These are phyloP conservation scores for Lophura swinhoii DNA, from an alignment of 2,797 vertebrate genomes.

Conservation along the genomic window DNA sequence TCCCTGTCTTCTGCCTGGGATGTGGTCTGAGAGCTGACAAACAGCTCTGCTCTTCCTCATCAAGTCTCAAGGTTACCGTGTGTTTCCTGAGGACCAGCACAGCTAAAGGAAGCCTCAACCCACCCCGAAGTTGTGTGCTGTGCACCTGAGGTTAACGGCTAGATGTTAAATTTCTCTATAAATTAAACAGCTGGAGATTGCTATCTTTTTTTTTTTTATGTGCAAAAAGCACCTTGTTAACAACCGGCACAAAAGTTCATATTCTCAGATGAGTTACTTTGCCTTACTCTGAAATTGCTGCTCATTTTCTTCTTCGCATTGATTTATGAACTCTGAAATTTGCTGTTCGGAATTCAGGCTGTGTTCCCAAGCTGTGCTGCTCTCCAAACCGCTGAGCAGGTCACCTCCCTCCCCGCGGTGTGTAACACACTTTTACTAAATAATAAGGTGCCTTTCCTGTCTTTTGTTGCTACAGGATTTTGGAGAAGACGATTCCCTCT, in stretches of 20 bases:
- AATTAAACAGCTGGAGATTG: conserved; percentile 47
- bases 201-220: conserved; percentile 3
- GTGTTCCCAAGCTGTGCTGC: background rate
- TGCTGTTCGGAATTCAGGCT: background rate
- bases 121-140: background rate
- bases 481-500: conserved; percentile 94
- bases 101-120: background rate
- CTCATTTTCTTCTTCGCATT: background rate
- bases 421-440: background rate
- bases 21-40: background rate
- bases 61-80: conserved; percentile 7
- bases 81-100: background rate
- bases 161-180: conserved; percentile 26
- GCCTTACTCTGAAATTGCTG: background rate
- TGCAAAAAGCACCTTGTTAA: conserved; percentile 39
- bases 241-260: conserved; percentile 27
- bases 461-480: conserved; percentile 88
- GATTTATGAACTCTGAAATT: conserved; percentile 35
- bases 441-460: conserved; percentile 38
- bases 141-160: background rate
- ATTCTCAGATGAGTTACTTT: conserved; percentile 31
- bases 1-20: background rate
- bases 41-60: background rate
- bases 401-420: background rate
- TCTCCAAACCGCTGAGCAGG: background rate